Evolutionary conservation across 2,888 invertebrate genomes (phyloP).

Genomic region (Phanerotoma sp.): DNA sequence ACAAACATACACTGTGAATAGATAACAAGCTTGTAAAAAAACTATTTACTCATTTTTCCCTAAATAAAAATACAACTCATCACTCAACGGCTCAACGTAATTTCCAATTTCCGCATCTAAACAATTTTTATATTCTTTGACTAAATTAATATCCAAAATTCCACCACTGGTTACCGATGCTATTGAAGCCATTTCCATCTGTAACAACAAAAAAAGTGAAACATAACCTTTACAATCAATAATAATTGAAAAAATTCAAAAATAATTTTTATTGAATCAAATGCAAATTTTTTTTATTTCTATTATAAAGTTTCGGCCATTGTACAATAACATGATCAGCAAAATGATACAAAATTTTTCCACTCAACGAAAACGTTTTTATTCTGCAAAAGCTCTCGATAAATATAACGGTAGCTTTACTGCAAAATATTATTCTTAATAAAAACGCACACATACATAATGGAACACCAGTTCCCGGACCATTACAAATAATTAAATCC

Average conservation of each 20-base stretch:
- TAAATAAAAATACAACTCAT: too few species aligned
- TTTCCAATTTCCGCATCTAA: conserved; percentile 45
- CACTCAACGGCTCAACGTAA: neutral
- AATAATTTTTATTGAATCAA: conserved; percentile 30
- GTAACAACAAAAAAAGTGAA: neutral
- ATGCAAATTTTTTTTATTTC: conserved; percentile 25
- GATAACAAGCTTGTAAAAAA: too few species aligned
- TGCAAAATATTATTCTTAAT: conserved; percentile 68
- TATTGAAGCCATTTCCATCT: conserved; percentile 25
- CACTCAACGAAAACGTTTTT: conserved; percentile 83
- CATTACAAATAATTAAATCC: conserved; percentile 86
- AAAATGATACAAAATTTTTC: conserved; percentile 79
- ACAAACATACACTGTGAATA: too few species aligned
- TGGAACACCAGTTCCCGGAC: conserved; percentile 96
- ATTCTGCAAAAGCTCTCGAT: conserved; percentile 96
- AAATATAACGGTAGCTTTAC: conserved; percentile 77
- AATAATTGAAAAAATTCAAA: conserved; percentile 20
- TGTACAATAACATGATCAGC: conserved; percentile 90
- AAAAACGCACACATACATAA: conserved; percentile 79
- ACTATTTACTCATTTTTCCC: too few species aligned
- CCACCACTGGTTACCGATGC: conserved; percentile 29
- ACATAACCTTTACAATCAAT: too few species aligned
- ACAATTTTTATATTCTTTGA: conserved; percentile 34
- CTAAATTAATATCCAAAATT: conserved; percentile 39
- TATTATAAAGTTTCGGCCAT: conserved; percentile 66